These are phyloP conservation scores for Poecilia picta DNA, from an alignment of 2,797 vertebrate species.

Conservation along the genomic window DNA sequence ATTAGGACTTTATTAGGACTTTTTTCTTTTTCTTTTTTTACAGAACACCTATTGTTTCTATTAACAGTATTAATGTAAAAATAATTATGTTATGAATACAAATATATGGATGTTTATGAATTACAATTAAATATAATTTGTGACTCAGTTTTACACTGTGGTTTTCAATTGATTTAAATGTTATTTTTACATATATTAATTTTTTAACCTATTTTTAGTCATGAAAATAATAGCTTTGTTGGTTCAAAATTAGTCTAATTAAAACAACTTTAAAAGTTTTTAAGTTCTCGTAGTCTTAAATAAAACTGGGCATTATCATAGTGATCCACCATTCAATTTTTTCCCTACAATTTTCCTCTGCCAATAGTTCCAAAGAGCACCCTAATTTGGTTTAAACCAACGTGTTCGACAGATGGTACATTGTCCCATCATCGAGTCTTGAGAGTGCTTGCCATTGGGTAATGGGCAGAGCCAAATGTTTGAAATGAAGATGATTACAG, in stretches of 20 bases:
- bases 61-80: not conserved
- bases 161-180: not conserved
- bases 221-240: not conserved
- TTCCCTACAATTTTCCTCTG: constrained; percentile 36
- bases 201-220: not conserved
- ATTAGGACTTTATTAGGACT: no score
- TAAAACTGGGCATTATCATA: not conserved
- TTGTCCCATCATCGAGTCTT: constrained; percentile 57
- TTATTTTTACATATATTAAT: not conserved
- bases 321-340: constrained; percentile 11
- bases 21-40: not conserved
- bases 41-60: not conserved
- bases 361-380: constrained; percentile 55
- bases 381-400: constrained; percentile 56
- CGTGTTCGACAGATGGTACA: constrained; percentile 68
- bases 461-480: constrained; percentile 59
- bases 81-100: not conserved
- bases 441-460: constrained; percentile 60
- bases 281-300: not conserved
- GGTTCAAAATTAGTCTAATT: not conserved
- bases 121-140: not conserved
- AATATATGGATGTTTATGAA: not conserved
- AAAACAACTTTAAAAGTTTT: not conserved
- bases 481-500: constrained; percentile 63
- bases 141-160: not conserved